Evolutionary conservation across 2,888 invertebrate species (phyloP), one percentile per base, ranked within the genome.

Genomic region (Cepaea hortensis): DNA sequence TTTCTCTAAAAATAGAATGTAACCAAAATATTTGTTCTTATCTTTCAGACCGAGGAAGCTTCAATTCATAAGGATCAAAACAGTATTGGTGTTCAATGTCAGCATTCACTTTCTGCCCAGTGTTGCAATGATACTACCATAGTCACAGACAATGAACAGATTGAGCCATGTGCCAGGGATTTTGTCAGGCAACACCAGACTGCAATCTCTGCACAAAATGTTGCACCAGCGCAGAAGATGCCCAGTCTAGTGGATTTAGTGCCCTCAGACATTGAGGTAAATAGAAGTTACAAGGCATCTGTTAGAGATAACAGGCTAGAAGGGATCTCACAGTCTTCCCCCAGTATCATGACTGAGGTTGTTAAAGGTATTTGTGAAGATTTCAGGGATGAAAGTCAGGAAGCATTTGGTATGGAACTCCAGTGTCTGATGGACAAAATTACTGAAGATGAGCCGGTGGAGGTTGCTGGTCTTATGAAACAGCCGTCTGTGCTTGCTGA

Each of bases 371-470:
- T 79, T 18, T 79, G 79, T 79, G 79, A 61, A 11, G 79, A 79
- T 79, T 79, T 79, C 48, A 23, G 11, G 7, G 79, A 79, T 23
- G 79, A 79, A n/a, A 79, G 79, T 79, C 79, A 79, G 13, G 79
- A 79, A 3, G n/a, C 79, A 13, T 61, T 61, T 79, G 55, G 35
- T 35, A 7, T 61, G 35, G 23, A 62, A 3, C 61, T 79, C 11
- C 61, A 55, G n/a, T 79, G 55, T 20, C n/a, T 79, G 55, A 23
- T 79, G 11, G 79, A 79, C 7, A 55, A 61, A 15, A 3, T 55
- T 15, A 79, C n/a, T 11, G 23, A 61, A 23, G 18, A n/a, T 79
- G 23, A 61, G 3, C n/a, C n/a, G n/a, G 79, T 23, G 55, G 61
- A 79, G 13, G 11, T 55, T 6, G 55, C 23, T 9, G n/a, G 7